phyloP scores from a whole-genome alignment of 2,797 vertebrate species.

The Remorina albescens region DNA sequence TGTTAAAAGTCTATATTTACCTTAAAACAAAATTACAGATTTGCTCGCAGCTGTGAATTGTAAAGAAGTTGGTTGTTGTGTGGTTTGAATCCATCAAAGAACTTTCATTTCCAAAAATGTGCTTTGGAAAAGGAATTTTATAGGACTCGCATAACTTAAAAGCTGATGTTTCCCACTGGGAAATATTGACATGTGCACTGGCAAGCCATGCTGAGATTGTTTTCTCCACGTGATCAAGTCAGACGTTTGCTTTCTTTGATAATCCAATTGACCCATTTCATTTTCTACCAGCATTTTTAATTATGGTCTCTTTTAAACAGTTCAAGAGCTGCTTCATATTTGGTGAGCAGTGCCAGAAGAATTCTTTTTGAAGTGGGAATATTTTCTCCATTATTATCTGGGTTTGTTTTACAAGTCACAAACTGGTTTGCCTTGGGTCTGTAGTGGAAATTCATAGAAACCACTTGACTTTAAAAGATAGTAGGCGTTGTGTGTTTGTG shows the following conservation, averaged over 20 bases:
- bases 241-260: conserved; percentile 3
- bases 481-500: conserved; percentile 34
- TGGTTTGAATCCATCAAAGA: conserved; percentile 45
- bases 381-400: conserved; percentile 24
- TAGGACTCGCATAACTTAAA: conserved; percentile 30
- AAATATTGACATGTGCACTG: conserved; percentile 8
- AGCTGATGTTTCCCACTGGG: conserved; percentile 24
- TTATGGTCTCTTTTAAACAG: conserved; percentile 27
- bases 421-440: conserved; percentile 42
- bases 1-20: conserved; percentile 41
- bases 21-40: conserved; percentile 51
- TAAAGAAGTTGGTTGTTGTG: conserved; percentile 39
- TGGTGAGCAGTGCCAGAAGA: conserved; percentile 10
- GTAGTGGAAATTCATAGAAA: conserved; percentile 51
- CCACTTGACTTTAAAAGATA: conserved; percentile 33
- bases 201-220: background rate
- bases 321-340: conserved; percentile 43
- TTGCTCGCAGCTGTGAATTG: conserved; percentile 39
- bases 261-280: conserved; percentile 14
- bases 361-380: conserved; percentile 50
- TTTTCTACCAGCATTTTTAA: conserved; percentile 23
- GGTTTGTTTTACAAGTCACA: conserved; percentile 34
- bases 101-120: conserved; percentile 57
- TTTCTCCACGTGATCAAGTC: background rate
- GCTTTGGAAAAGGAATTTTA: conserved; percentile 27